Evolutionary conservation across 2,888 invertebrate genomes (phyloP).

Genomic region (Agrilus cyanescens): DNA sequence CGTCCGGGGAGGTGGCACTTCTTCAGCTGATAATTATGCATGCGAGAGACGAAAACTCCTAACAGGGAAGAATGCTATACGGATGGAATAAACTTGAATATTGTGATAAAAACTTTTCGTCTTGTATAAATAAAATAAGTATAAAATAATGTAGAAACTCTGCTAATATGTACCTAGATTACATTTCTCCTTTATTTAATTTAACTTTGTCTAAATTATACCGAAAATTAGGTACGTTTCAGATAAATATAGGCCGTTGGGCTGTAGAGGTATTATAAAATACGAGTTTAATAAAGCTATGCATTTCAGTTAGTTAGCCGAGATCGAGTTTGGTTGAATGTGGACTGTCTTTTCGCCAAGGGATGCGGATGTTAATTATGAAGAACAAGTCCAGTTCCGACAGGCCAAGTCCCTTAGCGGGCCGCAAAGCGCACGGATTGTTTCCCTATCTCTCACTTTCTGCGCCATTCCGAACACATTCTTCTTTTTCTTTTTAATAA

Average conservation of each 20-base stretch:
- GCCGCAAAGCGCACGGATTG: conserved; percentile 16
- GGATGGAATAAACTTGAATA: not conserved
- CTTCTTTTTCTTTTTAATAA: too few species aligned
- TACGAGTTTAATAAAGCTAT: conserved; percentile 31
- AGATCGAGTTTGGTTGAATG: conserved; percentile 22
- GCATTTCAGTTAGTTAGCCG: conserved; percentile 26
- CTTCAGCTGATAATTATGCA: conserved; percentile 18
- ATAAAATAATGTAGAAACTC: too few species aligned
- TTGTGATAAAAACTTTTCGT: too few species aligned
- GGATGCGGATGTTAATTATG: conserved; percentile 46
- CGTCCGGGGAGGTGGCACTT: conserved; percentile 25
- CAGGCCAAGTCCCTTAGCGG: conserved; percentile 25
- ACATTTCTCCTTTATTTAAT: not conserved
- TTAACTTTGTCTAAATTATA: conserved; percentile 1
- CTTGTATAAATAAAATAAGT: conserved; percentile 4
- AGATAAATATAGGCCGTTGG: conserved; percentile 9
- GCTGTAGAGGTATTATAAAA: conserved; percentile 30
- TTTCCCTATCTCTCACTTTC: conserved; percentile 7
- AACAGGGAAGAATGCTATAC: not conserved
- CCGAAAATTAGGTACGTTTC: conserved; percentile 13
- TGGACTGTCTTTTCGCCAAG: conserved; percentile 32
- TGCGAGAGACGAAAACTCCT: conserved; percentile 6
- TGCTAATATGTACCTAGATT: too few species aligned
- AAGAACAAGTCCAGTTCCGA: conserved; percentile 45
- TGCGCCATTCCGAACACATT: too few species aligned